Conservation (phyloP, 1,140 invertebrate species). For the Diabrotica undecimpunctata region DNA sequence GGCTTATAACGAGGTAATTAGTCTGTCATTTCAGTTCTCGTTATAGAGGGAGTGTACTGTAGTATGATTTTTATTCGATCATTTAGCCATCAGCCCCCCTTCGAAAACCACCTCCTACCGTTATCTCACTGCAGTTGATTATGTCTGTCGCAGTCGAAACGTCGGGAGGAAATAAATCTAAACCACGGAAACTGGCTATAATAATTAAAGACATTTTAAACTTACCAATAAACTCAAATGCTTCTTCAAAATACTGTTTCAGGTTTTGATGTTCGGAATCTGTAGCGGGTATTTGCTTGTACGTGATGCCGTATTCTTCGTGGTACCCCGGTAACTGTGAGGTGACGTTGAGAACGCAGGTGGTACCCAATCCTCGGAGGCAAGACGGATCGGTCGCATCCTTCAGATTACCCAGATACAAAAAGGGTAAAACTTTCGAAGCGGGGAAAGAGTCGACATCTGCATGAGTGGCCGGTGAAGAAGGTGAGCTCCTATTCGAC, state of each 20-base stretch:
- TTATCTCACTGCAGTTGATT: too few relatives aligned
- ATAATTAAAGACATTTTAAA: too few relatives aligned
- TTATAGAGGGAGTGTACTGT: too few relatives aligned
- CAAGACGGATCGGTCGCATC: slow-evolving; percentile 74
- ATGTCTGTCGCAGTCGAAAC: too few relatives aligned
- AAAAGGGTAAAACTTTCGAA: slow-evolving; percentile 79
- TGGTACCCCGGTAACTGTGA: slow-evolving; percentile 71
- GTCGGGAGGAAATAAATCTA: too few relatives aligned
- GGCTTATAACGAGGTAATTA: too few relatives aligned
- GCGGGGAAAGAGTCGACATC: slow-evolving; percentile 76
- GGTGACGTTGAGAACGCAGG: slow-evolving; percentile 80
- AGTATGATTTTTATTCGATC: too few relatives aligned
- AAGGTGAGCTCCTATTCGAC: slow-evolving; percentile 38
- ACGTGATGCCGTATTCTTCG: slow-evolving; percentile 68
- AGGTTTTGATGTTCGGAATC: slow-evolving; percentile 87
- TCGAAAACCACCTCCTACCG: too few relatives aligned
- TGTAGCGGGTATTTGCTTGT: slow-evolving; percentile 77
- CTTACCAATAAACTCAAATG: slow-evolving; percentile 88
- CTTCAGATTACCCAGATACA: slow-evolving; percentile 81
- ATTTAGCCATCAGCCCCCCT: too few relatives aligned
- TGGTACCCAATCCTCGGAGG: slow-evolving; percentile 63
- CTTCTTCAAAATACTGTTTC: slow-evolving; percentile 88
- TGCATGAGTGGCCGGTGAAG: slow-evolving; percentile 42
- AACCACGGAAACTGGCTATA: too few relatives aligned
- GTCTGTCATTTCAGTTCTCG: too few relatives aligned